Base-by-base conservation (phyloP, 2,113 vertebrate species). In the Saimiri boliviensis region DNA sequence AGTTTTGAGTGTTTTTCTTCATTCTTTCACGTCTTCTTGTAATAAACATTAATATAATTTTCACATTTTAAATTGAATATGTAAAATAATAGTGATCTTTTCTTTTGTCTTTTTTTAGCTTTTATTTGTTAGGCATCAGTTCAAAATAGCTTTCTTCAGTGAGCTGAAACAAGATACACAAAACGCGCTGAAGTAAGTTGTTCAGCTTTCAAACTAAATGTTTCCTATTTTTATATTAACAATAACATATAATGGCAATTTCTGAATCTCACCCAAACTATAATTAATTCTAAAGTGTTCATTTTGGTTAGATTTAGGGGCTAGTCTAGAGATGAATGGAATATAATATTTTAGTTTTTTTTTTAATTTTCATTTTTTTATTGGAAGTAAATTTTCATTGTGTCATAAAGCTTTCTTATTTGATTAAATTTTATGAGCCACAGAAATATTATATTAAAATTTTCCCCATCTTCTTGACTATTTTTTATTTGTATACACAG, bases 111-210 rank as follows among this genome's bases (percentile, higher is more conserved):
- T 98, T 97, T 98, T 98, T 21, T 98, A 99, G 99, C 99, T 99
- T 98, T 98, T 99, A 93, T 99, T 99, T 98, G 99, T 99, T 93
- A 99, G 99, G 97, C 99, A 99, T 98, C 99, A 99, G 98, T 99
- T 99, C 98, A 99, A 99, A 98, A 99, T 99, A 27, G 99, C 99
- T 8, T 99, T 99, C 99, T 99, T 99, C 99, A 99, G 99, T 98
- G 99, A 99, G 91, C 98, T 99, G 97, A 99, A 99, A 92, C 99
- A 99, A 97, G 99, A 99, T 97, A 99, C 99, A 0, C 99, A 99
- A 97, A 99, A 99, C 54, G 99, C 99, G 89, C 99, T 99, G 68
- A 99, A 99, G 99, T 99, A 99, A 99, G 99, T 98, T 77, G 79
- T 45, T 95, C 70, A 23, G 12, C 60, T 92, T 63, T 71, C 60